Evolutionary conservation across 2,888 invertebrate genomes (phyloP), one percentile per base, ranked within the genome.

Genomic region (Phorcus lineatus): DNA sequence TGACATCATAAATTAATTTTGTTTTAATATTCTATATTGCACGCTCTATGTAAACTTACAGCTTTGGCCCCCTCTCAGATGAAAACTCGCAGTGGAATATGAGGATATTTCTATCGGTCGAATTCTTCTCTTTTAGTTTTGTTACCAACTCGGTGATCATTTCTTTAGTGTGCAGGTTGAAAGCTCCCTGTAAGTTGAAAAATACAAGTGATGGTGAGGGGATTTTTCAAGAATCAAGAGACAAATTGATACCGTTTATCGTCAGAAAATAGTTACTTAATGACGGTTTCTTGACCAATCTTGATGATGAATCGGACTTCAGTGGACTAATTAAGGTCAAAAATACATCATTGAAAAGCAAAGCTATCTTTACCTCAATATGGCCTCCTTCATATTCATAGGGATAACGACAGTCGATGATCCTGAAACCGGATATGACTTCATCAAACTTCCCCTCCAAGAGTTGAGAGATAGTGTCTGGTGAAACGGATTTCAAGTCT

Each of bases 21-120:
- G n/a, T n/a, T n/a, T n/a, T n/a, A n/a, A n/a, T n/a, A n/a, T n/a
- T n/a, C n/a, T 36, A 36, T 36, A 7, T 36, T 36, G 7, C 36
- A 36, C 36, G 7, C 2, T 2, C 4, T 36, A 36, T 36, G 7
- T 36, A 2, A 7, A 36, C 96, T 96, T 94, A 98, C 96, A 99
- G 94, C 89, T 96, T 96, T 0, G 99, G 99, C 1, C 98, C 99
- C 79, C 99, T 95, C 94, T 99, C 97, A 80, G 97, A 96, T 0
- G 98, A 98, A 94, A 98, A 99, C 93, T 99, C 99, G 94, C 99
- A 99, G 93, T 99, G 99, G 94, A 99, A 99, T 77, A 99, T 96
- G 62, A 99, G 94, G 74, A 98, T 95, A 86, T 95, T 94, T 75
- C 96, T 94, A 79, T 92, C 79, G 31, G 76, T n/a, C 24, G 55